Percentiles rank a stretch among this genome's conserved stretches.
phyloP scores from a whole-genome alignment of 1,140 invertebrate genomes.

The Phthorimaea operculella region DNA sequence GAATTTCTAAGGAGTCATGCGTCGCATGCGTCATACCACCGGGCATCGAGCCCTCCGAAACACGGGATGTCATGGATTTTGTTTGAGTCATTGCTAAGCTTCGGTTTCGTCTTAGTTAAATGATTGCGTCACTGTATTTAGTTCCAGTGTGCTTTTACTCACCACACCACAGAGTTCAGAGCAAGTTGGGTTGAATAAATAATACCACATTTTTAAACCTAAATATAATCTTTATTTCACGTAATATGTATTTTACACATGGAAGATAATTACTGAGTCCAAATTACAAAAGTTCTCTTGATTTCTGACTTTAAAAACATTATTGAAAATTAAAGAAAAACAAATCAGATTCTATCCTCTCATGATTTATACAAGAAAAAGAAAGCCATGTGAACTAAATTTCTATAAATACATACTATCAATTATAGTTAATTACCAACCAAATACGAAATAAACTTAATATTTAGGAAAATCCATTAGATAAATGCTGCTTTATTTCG shows the following conservation, averaged over 20 bases:
- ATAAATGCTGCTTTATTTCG: constrained; percentile 30
- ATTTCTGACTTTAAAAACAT: constrained; percentile 22
- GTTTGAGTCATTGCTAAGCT: too few species aligned
- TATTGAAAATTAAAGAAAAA: neutral
- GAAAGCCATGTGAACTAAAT: constrained; percentile 16
- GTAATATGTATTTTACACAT: constrained; percentile 41
- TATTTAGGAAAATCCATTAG: constrained; percentile 6
- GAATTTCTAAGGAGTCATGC: too few species aligned
- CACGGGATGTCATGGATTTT: too few species aligned
- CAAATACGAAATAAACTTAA: constrained; percentile 8
- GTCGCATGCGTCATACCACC: too few species aligned
- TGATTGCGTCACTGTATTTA: too few species aligned
- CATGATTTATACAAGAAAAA: constrained; percentile 18
- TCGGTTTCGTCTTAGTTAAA: too few species aligned
- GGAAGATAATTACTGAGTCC: constrained; percentile 40
- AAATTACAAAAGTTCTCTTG: constrained; percentile 44
- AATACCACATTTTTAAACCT: constrained; percentile 37
- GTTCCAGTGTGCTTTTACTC: too few species aligned
- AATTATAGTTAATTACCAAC: constrained; percentile 4
- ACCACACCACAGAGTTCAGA: too few species aligned
- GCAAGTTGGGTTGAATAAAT: neutral
- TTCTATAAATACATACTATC: constrained; percentile 5
- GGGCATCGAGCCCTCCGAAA: too few species aligned
- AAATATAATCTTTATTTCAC: constrained; percentile 52
- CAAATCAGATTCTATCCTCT: constrained; percentile 56